Percentiles rank a stretch among this genome's conserved stretches.
These are phyloP conservation scores for Pogonus chalceus DNA, from an alignment of 1,140 invertebrate species.

Conservation along the genomic window DNA sequence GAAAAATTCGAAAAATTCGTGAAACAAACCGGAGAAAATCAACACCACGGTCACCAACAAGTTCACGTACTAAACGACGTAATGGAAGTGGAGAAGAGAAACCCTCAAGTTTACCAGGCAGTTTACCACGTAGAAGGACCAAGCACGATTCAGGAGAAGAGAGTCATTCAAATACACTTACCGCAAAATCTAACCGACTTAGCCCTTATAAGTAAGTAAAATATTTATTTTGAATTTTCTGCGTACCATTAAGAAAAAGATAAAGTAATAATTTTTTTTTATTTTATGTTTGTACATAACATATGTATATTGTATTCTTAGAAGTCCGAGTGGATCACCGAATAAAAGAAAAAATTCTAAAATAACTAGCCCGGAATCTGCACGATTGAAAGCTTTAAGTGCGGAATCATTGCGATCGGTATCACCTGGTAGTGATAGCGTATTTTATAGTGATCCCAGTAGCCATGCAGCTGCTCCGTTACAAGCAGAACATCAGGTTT, in stretches of 20 bases:
- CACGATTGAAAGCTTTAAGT: constrained; percentile 63
- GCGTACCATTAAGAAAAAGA: too few species aligned
- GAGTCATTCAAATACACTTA: constrained; percentile 23
- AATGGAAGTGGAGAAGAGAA: constrained; percentile 23
- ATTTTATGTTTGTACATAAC: background rate
- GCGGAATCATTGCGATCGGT: constrained; percentile 74
- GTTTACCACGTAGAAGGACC: constrained; percentile 51
- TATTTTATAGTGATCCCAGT: constrained; percentile 71
- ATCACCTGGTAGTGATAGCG: constrained; percentile 77
- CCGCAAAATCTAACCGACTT: constrained; percentile 14
- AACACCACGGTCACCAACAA: constrained; percentile 30
- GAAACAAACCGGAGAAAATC: constrained; percentile 57
- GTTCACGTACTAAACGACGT: constrained; percentile 18
- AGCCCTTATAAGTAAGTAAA: constrained; percentile 18
- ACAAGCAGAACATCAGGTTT: constrained; percentile 32
- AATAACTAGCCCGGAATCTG: constrained; percentile 21
- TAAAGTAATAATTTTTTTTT: background rate
- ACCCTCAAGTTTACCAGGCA: constrained; percentile 43
- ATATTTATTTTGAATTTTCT: background rate
- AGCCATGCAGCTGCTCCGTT: constrained; percentile 37
- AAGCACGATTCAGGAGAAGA: constrained; percentile 44
- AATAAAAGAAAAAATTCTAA: constrained; percentile 21
- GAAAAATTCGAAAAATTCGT: constrained; percentile 48
- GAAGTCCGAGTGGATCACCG: constrained; percentile 17
- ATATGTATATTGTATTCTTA: background rate